phyloP scores from a whole-genome alignment of 2,113 vertebrate species.

The Lepus europaeus region DNA sequence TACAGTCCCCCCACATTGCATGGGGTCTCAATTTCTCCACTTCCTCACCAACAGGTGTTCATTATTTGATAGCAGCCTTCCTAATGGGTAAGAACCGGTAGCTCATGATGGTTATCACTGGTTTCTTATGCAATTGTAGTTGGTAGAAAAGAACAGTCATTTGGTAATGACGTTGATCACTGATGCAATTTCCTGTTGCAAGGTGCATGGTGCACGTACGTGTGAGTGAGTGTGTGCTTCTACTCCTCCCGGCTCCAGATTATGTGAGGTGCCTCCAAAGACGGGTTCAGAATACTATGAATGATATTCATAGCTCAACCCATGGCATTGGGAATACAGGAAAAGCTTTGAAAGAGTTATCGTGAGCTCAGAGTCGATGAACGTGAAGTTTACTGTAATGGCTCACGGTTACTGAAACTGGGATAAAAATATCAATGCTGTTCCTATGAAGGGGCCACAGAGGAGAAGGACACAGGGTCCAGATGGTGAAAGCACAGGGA shows the following conservation, averaged over 20 bases:
- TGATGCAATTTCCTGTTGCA: not conserved
- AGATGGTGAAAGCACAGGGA: not conserved
- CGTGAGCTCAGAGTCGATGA: not conserved
- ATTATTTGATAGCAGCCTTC: not conserved
- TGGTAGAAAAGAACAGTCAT: constrained; percentile 2
- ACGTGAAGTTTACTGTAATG: not conserved
- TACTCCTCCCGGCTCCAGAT: not conserved
- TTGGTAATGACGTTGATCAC: not conserved
- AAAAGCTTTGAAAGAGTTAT: not conserved
- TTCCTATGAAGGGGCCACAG: not conserved
- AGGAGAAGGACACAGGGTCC: not conserved
- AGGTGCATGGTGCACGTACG: not conserved
- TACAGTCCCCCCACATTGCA: not conserved
- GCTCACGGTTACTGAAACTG: not conserved
- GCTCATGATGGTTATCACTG: constrained; percentile 11
- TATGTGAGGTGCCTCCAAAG: not conserved
- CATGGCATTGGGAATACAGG: not conserved
- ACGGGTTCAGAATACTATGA: constrained; percentile 4
- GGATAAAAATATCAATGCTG: not conserved
- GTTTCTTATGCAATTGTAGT: constrained; percentile 11
- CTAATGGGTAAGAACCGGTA: not conserved
- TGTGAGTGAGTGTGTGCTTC: not conserved
- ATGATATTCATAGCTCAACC: constrained; percentile 39
- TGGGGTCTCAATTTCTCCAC: not conserved
- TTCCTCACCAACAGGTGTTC: not conserved